Evolutionary conservation across 2,797 vertebrate genomes (phyloP).

Genomic region (Oryzias dopingdopingensis): DNA sequence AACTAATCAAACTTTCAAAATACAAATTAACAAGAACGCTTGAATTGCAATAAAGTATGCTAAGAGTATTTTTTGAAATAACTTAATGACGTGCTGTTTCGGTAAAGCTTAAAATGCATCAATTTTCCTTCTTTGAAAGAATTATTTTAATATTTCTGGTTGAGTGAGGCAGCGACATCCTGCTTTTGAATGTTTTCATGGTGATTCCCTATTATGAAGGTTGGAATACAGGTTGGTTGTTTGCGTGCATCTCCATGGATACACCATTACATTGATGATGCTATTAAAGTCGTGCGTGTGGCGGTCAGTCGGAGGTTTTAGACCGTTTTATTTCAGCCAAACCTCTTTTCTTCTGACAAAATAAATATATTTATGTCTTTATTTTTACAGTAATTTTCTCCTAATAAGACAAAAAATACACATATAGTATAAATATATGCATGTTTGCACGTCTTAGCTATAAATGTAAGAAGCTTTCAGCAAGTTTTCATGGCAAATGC

Average conservation of each 20-base stretch:
- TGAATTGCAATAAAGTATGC: not conserved
- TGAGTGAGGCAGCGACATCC: conserved; percentile 3
- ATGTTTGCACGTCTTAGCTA: no score
- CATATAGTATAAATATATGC: no score
- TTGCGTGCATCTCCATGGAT: not conserved
- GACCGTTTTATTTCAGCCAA: not conserved
- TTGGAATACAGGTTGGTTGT: conserved; percentile 1
- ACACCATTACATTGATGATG: not conserved
- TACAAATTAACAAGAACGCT: not conserved
- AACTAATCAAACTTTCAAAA: not conserved
- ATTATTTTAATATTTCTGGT: not conserved
- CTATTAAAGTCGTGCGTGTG: conserved; percentile 4
- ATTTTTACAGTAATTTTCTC: not conserved
- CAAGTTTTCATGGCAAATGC: no score
- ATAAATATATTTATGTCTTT: not conserved
- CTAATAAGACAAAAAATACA: not conserved
- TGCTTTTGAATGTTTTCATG: not conserved
- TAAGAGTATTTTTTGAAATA: conserved; percentile 7
- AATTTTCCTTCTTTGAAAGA: not conserved
- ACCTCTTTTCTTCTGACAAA: not conserved
- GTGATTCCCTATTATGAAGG: not conserved
- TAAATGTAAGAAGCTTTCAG: no score
- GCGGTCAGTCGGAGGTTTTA: not conserved
- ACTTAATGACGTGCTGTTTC: conserved; percentile 8
- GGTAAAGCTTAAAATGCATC: not conserved